Conservation (phyloP, 2,113 vertebrate genomes). For the Azemiops feae region DNA sequence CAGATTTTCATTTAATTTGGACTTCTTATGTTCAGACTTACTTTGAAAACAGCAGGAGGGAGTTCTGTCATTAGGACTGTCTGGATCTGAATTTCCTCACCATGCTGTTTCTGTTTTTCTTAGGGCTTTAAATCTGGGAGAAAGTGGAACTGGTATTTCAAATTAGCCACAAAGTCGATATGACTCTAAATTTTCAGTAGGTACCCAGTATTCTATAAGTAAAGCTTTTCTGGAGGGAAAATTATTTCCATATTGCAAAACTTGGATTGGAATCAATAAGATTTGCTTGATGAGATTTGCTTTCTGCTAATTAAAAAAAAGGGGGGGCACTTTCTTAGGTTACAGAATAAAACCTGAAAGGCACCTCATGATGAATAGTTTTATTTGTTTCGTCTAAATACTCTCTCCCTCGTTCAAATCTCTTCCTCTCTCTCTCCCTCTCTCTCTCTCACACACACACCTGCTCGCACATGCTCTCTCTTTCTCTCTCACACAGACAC, state of each 20-base stretch:
- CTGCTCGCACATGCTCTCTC: not conserved
- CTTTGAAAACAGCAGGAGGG: constrained; percentile 16
- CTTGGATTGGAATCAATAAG: not conserved
- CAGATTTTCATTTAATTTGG: not conserved
- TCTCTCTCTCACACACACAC: no score
- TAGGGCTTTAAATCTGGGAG: not conserved
- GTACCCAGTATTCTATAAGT: not conserved
- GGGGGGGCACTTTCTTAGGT: not conserved
- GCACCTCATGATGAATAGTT: not conserved
- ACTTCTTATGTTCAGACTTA: constrained; percentile 12
- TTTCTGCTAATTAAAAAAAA: not conserved
- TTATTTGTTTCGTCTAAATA: not conserved
- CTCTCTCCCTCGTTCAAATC: not conserved
- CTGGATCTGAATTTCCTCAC: constrained; percentile 16
- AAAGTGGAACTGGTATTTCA: constrained; percentile 6
- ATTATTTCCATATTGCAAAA: not conserved
- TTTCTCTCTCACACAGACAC: not conserved
- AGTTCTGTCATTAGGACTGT: constrained; percentile 15
- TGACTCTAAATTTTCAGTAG: constrained; percentile 24
- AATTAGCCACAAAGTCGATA: constrained; percentile 18
- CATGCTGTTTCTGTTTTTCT: not conserved
- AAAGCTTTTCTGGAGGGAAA: not conserved
- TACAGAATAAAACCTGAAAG: not conserved
- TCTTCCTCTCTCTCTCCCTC: not conserved
- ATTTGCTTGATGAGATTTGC: not conserved